Base-by-base conservation (phyloP, 1,140 invertebrate genomes). In the Pseudobourletiella spinata region DNA sequence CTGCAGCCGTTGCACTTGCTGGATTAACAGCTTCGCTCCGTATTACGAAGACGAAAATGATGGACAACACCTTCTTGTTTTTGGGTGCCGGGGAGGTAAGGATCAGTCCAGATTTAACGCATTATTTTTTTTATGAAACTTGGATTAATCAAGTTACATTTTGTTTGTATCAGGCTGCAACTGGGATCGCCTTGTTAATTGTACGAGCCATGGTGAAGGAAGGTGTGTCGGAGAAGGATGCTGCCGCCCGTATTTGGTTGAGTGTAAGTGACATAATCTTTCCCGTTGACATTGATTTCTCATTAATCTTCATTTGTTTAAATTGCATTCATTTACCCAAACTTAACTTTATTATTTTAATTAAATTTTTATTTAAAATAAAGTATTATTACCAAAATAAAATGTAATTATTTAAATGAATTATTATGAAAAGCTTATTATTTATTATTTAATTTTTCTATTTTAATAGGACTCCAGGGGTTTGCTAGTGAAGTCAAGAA, bases 81-180 rank as follows among this genome's bases (percentile, higher is more conserved):
- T 86, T 91, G 72, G 95, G 95, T 11, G 89, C 89, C 57, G 91
- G 92, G 68, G 89, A 91, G 80, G 87, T 86, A 74, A 76, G 66
- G 57, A 61, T 42, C 48, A 35, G 46, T 64, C 15, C 24, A 26
- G 16, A 25, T 59, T 44, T 39, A 16, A n/a, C n/a, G n/a, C n/a
- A n/a, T n/a, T n/a, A n/a, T n/a, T n/a, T n/a, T n/a, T n/a, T n/a
- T n/a, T n/a, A n/a, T n/a, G n/a, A n/a, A n/a, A n/a, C n/a, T n/a
- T n/a, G n/a, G n/a, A n/a, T n/a, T n/a, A n/a, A n/a, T n/a, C 4
- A 48, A 6, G 14, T 43, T 15, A 43, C 32, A 25, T 11, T 32
- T 15, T 48, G n/a, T 42, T 18, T 39, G 26, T 22, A 59, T 48
- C 61, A 87, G 84, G 88, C 90, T 4, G 83, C 88, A 0, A 74